Evolutionary conservation across 2,113 vertebrate species (phyloP).

Genomic region (Aegithalos caudatus): DNA sequence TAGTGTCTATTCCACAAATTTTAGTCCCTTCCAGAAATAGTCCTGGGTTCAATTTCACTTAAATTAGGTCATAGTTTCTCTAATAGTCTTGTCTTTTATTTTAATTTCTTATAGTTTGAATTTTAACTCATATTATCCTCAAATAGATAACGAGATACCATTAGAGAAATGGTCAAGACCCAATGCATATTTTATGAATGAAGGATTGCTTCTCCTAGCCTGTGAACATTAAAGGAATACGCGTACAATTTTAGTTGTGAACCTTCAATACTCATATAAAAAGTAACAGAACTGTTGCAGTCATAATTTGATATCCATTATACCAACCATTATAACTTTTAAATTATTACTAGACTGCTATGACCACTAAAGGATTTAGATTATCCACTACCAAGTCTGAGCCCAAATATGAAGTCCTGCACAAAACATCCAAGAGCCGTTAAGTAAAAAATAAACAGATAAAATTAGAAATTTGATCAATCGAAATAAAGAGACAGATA

Average conservation of each 20-base stretch:
- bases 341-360: neutral
- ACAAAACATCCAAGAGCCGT: neutral
- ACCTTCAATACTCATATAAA: neutral
- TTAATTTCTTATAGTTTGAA: constrained; percentile 3
- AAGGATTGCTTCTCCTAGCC: neutral
- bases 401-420: neutral
- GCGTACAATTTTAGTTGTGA: neutral
- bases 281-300: neutral
- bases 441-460: neutral
- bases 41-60: neutral
- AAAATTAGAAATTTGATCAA: neutral
- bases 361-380: neutral
- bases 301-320: neutral
- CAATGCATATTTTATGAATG: constrained; percentile 29
- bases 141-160: neutral
- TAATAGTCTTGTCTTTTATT: neutral
- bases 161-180: neutral
- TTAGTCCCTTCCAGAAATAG: neutral
- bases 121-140: neutral
- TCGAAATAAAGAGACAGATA: neutral
- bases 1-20: neutral
- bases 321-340: neutral
- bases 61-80: neutral
- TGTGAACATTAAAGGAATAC: neutral
- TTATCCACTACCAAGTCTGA: neutral